A percentile compares a stretch with the other conserved stretches of the same genome.
Conservation (phyloP, 2,888 invertebrate genomes). For the Oxyteleia sp. region DNA sequence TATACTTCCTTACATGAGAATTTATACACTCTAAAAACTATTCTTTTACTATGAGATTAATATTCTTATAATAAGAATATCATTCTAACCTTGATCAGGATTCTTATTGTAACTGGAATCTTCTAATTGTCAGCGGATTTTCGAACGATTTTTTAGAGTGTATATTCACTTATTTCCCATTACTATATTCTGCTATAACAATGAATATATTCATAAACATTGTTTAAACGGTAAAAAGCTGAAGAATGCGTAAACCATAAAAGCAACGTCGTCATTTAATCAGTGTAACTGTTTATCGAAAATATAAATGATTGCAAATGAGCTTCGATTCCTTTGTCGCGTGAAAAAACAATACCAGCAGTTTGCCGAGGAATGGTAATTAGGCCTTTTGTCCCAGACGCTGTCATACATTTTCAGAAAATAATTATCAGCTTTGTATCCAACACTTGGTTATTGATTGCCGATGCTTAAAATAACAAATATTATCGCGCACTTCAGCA, state of each 20-base stretch:
- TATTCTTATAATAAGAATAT: too few relatives aligned
- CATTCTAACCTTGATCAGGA: too few relatives aligned
- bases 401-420: conserved; percentile 40
- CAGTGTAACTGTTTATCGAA: conserved; percentile 24
- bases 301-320: conserved; percentile 50
- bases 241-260: background rate
- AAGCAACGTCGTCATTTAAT: conserved; percentile 5
- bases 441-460: conserved; percentile 35
- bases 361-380: conserved; percentile 58
- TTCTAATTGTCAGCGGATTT: too few relatives aligned
- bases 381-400: conserved; percentile 48
- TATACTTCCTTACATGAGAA: too few relatives aligned
- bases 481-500: conserved; percentile 9
- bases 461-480: conserved; percentile 44
- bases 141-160: too few relatives aligned
- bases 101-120: too few relatives aligned
- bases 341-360: conserved; percentile 57
- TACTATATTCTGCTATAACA: too few relatives aligned
- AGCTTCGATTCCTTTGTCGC: conserved; percentile 40
- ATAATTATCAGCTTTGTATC: conserved; percentile 27
- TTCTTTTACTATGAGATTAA: too few relatives aligned
- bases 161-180: too few relatives aligned
- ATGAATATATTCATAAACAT: too few relatives aligned
- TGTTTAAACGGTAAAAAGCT: too few relatives aligned
- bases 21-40: too few relatives aligned